phyloP scores from a whole-genome alignment of 2,888 invertebrate genomes.

The Sthenelais limicola region DNA sequence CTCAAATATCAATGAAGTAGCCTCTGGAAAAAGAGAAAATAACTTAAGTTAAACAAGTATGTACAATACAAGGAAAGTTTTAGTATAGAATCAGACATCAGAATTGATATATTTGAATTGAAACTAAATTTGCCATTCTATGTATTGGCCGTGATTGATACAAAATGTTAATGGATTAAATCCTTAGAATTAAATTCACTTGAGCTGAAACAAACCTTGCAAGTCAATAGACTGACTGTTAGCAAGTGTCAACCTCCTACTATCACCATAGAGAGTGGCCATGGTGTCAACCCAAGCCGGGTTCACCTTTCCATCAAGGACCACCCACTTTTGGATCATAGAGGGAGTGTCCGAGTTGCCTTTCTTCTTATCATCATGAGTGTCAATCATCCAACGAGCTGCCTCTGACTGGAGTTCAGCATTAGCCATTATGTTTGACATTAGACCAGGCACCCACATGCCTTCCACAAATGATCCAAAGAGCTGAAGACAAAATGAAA shows the following conservation, averaged over 20 bases:
- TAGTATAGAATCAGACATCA: no score
- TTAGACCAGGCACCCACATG: conserved; percentile 64
- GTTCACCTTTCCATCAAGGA: conserved; percentile 67
- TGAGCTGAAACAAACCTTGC: conserved; percentile 57
- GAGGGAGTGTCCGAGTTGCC: background rate
- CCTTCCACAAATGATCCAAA: conserved; percentile 63
- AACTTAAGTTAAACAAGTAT: no score
- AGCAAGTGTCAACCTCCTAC: conserved; percentile 59
- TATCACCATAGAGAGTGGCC: conserved; percentile 63
- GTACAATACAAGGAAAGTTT: no score
- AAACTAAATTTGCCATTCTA: no score
- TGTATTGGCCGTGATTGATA: no score
- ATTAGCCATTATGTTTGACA: conserved; percentile 61
- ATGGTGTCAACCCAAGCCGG: conserved; percentile 67
- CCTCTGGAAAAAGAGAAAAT: no score
- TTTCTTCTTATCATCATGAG: conserved; percentile 56
- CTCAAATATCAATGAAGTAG: conserved; percentile 67
- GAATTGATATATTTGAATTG: background rate
- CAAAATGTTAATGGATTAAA: no score
- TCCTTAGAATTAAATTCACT: no score
- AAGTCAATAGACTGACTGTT: conserved; percentile 61
- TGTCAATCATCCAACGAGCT: conserved; percentile 57
- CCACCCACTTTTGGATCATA: conserved; percentile 59
- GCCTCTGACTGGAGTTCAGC: conserved; percentile 61
- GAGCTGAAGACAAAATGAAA: conserved; percentile 54